Conservation (phyloP, 2,888 invertebrate species). For the Diogma glabrata region DNA sequence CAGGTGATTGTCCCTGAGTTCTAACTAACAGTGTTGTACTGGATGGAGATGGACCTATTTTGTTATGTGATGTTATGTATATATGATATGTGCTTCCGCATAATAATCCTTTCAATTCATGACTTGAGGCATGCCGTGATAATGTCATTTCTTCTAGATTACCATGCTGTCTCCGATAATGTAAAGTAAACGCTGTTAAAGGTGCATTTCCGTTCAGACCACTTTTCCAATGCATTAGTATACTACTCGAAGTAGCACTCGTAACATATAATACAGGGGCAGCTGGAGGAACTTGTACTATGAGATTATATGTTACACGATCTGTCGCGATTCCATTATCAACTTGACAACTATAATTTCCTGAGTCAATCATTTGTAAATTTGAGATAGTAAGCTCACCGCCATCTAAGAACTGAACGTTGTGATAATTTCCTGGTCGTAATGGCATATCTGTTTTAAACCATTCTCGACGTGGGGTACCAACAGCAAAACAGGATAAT, state of each 20-base stretch:
- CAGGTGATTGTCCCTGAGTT: slow-evolving; percentile 61
- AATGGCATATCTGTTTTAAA: slow-evolving; percentile 45
- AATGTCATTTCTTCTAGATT: slow-evolving; percentile 53
- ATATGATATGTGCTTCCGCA: slow-evolving; percentile 65
- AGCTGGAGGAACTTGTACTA: slow-evolving; percentile 62
- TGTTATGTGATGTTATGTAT: slow-evolving; percentile 56
- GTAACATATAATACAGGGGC: slow-evolving; percentile 63
- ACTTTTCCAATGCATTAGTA: slow-evolving; percentile 64
- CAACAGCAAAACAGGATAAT: slow-evolving; percentile 52
- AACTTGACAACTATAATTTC: slow-evolving; percentile 58
- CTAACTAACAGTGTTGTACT: slow-evolving; percentile 56
- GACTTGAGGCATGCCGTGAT: slow-evolving; percentile 52
- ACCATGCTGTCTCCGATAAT: slow-evolving; percentile 51
- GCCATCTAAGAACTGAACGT: slow-evolving; percentile 49
- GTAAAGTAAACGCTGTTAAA: slow-evolving; percentile 53
- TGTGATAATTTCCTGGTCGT: slow-evolving; percentile 45
- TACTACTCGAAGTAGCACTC: slow-evolving; percentile 62
- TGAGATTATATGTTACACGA: slow-evolving; percentile 48
- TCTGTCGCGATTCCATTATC: slow-evolving; percentile 60
- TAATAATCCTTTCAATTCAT: slow-evolving; percentile 53
- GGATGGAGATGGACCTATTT: slow-evolving; percentile 56
- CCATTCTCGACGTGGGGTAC: slow-evolving; percentile 55
- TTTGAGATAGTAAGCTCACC: slow-evolving; percentile 54
- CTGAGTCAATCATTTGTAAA: slow-evolving; percentile 50
- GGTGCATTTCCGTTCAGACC: slow-evolving; percentile 57